phyloP scores from a whole-genome alignment of 1,140 invertebrate genomes.

The Hycleus cichorii region DNA sequence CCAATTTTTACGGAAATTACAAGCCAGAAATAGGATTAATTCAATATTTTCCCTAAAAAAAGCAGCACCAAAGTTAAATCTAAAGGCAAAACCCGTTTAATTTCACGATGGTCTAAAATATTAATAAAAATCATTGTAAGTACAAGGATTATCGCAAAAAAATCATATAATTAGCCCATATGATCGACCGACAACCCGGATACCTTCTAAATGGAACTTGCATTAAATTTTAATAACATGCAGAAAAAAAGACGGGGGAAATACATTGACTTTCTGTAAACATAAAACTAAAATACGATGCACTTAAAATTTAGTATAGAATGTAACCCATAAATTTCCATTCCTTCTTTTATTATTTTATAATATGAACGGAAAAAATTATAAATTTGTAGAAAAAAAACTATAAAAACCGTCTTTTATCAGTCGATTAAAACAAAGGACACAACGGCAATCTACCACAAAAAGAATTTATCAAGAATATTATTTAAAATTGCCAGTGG shows the following conservation, averaged over 20 bases:
- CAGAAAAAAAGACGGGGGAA: not conserved
- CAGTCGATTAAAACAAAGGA: constrained; percentile 6
- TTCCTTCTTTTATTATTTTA: not conserved
- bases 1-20: too few species aligned
- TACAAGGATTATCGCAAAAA: too few species aligned
- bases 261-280: constrained; percentile 9
- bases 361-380: too few species aligned
- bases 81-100: too few species aligned
- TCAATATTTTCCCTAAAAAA: too few species aligned
- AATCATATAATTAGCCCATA: not conserved
- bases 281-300: constrained; percentile 14
- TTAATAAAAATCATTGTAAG: too few species aligned
- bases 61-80: too few species aligned
- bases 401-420: too few species aligned
- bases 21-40: too few species aligned
- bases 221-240: constrained; percentile 15
- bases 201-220: constrained; percentile 1
- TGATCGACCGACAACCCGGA: constrained; percentile 1
- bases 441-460: not conserved
- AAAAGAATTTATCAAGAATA: constrained; percentile 19
- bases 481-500: constrained; percentile 14
- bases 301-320: constrained; percentile 11
- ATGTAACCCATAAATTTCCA: constrained; percentile 14
- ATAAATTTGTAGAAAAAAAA: too few species aligned
- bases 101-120: too few species aligned